Evolutionary conservation across 2,797 vertebrate genomes (phyloP).

Genomic region (Labroides dimidiatus): DNA sequence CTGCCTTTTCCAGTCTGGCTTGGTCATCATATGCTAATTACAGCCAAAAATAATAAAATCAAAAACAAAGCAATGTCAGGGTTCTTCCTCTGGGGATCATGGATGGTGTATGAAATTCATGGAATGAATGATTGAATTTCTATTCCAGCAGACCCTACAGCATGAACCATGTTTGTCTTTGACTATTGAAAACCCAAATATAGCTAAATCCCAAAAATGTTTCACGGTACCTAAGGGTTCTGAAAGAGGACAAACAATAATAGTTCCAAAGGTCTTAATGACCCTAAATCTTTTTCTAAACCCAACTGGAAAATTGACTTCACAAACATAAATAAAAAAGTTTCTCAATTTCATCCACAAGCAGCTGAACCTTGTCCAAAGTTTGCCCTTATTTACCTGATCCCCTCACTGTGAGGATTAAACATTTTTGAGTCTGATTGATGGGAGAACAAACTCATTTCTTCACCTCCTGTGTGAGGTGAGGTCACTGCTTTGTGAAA

Average conservation of each 20-base stretch:
- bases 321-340: slow-evolving; percentile 38
- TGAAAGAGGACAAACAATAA: neutral
- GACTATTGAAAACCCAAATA: slow-evolving; percentile 21
- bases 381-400: slow-evolving; percentile 60
- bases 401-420: slow-evolving; percentile 52
- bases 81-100: too few species aligned
- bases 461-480: too few species aligned
- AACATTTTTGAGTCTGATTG: neutral
- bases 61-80: too few species aligned
- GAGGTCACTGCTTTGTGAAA: too few species aligned
- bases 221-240: slow-evolving; percentile 14
- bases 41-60: too few species aligned
- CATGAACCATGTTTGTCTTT: neutral
- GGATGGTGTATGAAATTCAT: neutral
- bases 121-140: too few species aligned
- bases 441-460: too few species aligned
- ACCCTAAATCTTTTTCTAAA: slow-evolving; percentile 36
- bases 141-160: too few species aligned
- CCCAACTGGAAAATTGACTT: slow-evolving; percentile 47
- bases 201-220: slow-evolving; percentile 4
- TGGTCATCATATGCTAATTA: too few species aligned
- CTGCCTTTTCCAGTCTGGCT: too few species aligned
- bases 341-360: slow-evolving; percentile 32
- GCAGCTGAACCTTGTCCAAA: slow-evolving; percentile 13
- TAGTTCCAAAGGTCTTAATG: slow-evolving; percentile 20